These are phyloP conservation scores for Prosopocoilus inquinatus DNA, from an alignment of 2,888 invertebrate genomes.

Conservation along the genomic window DNA sequence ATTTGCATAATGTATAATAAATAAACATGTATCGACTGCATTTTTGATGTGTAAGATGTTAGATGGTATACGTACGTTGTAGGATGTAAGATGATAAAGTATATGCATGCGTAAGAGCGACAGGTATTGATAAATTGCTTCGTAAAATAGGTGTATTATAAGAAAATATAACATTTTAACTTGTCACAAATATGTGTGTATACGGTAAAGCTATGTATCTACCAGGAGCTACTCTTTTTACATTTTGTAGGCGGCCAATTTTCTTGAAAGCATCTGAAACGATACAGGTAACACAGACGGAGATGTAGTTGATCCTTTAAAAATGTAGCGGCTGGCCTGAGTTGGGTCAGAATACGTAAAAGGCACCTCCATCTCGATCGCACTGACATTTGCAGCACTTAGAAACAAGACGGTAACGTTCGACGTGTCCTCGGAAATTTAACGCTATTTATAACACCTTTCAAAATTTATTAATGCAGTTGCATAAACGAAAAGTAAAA, in stretches of 20 bases:
- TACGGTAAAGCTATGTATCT: constrained; percentile 26
- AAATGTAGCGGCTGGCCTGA: constrained; percentile 41
- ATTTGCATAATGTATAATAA: no score
- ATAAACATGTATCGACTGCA: no score
- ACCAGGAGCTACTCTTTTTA: constrained; percentile 29
- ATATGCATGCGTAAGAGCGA: constrained; percentile 21
- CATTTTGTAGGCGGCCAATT: constrained; percentile 40
- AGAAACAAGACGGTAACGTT: constrained; percentile 8
- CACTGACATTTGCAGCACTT: constrained; percentile 8
- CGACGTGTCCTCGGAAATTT: constrained; percentile 11
- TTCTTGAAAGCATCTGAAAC: constrained; percentile 46
- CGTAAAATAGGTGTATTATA: constrained; percentile 26
- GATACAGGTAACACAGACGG: constrained; percentile 41
- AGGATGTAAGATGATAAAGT: constrained; percentile 21
- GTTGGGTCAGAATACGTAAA: constrained; percentile 15
- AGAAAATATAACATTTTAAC: constrained; percentile 30
- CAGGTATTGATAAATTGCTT: constrained; percentile 30
- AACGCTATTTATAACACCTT: constrained; percentile 35
- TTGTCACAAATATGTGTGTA: constrained; percentile 31
- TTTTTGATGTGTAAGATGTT: no score
- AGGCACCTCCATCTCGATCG: constrained; percentile 15
- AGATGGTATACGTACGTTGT: no score
- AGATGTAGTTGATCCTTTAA: constrained; percentile 46
- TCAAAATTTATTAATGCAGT: constrained; percentile 36
- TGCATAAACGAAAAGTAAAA: constrained; percentile 20